These are phyloP conservation scores for Ellobius talpinus DNA, from an alignment of 2,113 vertebrate species.

Conservation along the genomic window DNA sequence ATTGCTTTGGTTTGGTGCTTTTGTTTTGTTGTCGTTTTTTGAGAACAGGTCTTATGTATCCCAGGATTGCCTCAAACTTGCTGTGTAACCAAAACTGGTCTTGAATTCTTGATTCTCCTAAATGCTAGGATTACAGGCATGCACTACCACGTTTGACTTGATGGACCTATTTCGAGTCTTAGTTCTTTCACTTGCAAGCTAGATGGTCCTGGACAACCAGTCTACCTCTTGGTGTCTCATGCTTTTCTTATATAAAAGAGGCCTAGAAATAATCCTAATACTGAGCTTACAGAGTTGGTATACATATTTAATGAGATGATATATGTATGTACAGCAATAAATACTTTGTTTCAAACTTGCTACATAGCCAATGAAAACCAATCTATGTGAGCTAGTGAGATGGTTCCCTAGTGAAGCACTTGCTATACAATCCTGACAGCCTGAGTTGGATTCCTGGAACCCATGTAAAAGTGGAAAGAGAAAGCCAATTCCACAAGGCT, in stretches of 20 bases:
- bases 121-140: neutral
- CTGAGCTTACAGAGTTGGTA: neutral
- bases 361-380: neutral
- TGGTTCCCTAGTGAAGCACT: neutral
- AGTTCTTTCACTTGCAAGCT: neutral
- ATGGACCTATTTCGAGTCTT: neutral
- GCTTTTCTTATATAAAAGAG: neutral
- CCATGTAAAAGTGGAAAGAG: neutral
- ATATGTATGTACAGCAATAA: neutral
- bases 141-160: neutral
- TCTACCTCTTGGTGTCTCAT: constrained; percentile 12
- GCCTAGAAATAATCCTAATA: neutral
- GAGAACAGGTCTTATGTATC: neutral
- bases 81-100: neutral
- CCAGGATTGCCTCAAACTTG: neutral
- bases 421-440: neutral
- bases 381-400: neutral
- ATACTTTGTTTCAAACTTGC: neutral
- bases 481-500: neutral
- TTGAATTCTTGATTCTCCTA: neutral
- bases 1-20: neutral
- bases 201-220: neutral
- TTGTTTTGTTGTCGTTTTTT: neutral
- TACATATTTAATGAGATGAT: constrained; percentile 26
- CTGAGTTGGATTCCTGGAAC: neutral